Percentiles rank a stretch among this genome's conserved stretches.
Conservation (phyloP, 2,888 invertebrate species). For the Cremastinae sp. region DNA sequence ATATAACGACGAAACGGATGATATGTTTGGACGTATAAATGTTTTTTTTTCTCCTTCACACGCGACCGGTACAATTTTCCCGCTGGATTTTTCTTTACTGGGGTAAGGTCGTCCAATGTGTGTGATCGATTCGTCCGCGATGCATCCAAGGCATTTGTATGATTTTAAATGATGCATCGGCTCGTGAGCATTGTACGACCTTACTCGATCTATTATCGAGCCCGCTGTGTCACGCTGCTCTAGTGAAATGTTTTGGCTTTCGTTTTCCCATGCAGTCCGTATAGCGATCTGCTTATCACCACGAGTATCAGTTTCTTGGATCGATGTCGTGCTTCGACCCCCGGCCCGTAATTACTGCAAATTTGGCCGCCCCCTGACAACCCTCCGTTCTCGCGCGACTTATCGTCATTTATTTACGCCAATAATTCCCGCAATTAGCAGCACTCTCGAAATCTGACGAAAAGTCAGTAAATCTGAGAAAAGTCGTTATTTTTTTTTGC, state of each 20-base stretch:
- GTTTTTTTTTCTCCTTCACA: slow-evolving; percentile 31
- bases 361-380: slow-evolving; percentile 6
- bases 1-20: slow-evolving; percentile 24
- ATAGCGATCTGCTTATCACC: slow-evolving; percentile 30
- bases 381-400: slow-evolving; percentile 28
- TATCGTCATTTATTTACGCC: slow-evolving; percentile 39
- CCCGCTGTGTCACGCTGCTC: slow-evolving; percentile 47
- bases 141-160: no score
- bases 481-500: slow-evolving; percentile 43
- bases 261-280: slow-evolving; percentile 22
- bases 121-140: background rate
- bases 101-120: slow-evolving; percentile 7
- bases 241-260: slow-evolving; percentile 28
- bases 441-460: background rate
- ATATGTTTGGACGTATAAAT: slow-evolving; percentile 18
- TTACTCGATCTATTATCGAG: slow-evolving; percentile 17
- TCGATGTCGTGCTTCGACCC: slow-evolving; percentile 24
- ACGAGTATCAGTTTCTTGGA: slow-evolving; percentile 44
- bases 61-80: slow-evolving; percentile 14
- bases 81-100: slow-evolving; percentile 17
- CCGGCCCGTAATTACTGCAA: slow-evolving; percentile 5
- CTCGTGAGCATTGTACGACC: slow-evolving; percentile 51
- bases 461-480: slow-evolving; percentile 20
- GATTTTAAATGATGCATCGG: no score
- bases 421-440: slow-evolving; percentile 20